Evolutionary conservation across 2,888 invertebrate genomes (phyloP).

Genomic region (Itoplectis maculator): DNA sequence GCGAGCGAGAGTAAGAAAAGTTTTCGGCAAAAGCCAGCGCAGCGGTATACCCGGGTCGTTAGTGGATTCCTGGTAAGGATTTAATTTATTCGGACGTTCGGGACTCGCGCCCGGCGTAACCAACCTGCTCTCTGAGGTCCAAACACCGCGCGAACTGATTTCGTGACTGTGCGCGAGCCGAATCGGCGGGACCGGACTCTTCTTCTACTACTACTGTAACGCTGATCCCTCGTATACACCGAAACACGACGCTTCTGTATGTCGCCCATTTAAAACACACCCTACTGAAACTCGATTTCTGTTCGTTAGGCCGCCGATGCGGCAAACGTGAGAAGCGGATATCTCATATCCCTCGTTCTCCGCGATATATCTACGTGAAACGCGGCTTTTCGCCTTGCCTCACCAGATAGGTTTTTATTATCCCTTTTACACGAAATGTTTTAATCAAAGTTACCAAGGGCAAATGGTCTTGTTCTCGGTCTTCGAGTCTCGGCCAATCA

Average conservation of each 20-base stretch:
- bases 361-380: neutral
- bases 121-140: slow-evolving; percentile 14
- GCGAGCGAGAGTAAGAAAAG: slow-evolving; percentile 57
- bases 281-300: neutral
- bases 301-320: too few relatives aligned
- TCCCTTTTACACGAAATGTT: too few relatives aligned
- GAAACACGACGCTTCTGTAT: neutral
- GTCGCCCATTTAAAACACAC: neutral
- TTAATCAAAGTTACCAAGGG: too few relatives aligned
- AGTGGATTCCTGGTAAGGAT: slow-evolving; percentile 80
- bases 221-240: neutral
- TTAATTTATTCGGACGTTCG: slow-evolving; percentile 79
- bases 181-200: slow-evolving; percentile 19
- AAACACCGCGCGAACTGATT: slow-evolving; percentile 65
- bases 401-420: too few relatives aligned
- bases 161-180: slow-evolving; percentile 43
- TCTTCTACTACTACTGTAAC: slow-evolving; percentile 29
- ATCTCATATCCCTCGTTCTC: neutral
- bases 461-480: too few relatives aligned
- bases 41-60: slow-evolving; percentile 77
- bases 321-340: neutral
- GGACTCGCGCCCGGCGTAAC: slow-evolving; percentile 48
- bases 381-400: too few relatives aligned
- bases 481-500: too few relatives aligned
- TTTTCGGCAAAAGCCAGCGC: slow-evolving; percentile 59